These are phyloP conservation scores for Ara ararauna DNA, from an alignment of 2,797 vertebrate species.

Conservation along the genomic window DNA sequence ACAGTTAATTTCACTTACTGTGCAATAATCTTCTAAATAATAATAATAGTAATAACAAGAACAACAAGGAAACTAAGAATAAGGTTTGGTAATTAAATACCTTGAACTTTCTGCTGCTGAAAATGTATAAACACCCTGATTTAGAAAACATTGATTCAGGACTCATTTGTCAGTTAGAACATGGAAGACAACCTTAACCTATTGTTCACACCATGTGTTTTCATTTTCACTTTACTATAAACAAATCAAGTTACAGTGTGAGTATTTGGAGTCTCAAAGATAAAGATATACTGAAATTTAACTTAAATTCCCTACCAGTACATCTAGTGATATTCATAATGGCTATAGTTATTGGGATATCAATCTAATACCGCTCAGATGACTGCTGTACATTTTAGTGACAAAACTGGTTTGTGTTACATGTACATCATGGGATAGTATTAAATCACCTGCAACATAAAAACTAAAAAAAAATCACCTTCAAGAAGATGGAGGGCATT, in stretches of 20 bases:
- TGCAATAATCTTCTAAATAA: not conserved
- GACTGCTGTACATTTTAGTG: not conserved
- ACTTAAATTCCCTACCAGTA: not conserved
- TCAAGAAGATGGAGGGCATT: not conserved
- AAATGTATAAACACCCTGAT: not conserved
- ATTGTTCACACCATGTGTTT: not conserved
- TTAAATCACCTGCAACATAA: not conserved
- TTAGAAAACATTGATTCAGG: not conserved
- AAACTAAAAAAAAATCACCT: not conserved
- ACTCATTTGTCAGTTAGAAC: not conserved
- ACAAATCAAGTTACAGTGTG: not conserved
- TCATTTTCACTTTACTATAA: not conserved
- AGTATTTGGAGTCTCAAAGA: not conserved
- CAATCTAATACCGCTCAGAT: not conserved
- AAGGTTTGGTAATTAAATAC: not conserved
- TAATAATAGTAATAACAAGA: not conserved
- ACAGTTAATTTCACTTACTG: not conserved
- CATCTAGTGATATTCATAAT: not conserved
- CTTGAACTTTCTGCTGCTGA: not conserved
- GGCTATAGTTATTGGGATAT: not conserved
- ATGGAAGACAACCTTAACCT: not conserved
- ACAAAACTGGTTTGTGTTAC: not conserved
- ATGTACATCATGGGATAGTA: not conserved
- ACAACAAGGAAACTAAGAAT: not conserved
- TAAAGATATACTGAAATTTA: not conserved